A percentile compares a stretch with the other conserved stretches of the same genome.
phyloP scores from a whole-genome alignment of 37 sponge, comb jelly and placozoan genomes.

The Chondrosia reniformis region DNA sequence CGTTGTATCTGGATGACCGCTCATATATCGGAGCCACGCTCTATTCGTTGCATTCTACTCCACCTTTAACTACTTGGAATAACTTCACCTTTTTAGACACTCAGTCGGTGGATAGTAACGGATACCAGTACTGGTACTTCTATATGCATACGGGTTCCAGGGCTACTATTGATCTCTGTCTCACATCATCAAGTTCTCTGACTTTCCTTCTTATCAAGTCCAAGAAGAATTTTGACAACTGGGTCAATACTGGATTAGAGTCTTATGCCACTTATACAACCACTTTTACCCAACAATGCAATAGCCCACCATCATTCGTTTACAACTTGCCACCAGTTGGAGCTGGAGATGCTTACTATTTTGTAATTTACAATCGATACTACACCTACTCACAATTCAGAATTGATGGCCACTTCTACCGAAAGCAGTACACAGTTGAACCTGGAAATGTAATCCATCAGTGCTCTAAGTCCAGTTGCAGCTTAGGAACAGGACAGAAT shows the following conservation, averaged over 20 bases:
- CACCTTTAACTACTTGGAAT: neutral
- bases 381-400: neutral
- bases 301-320: neutral
- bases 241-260: neutral
- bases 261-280: neutral
- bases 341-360: constrained; percentile 2
- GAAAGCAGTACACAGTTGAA: neutral
- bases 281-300: neutral
- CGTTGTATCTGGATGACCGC: neutral
- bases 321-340: neutral
- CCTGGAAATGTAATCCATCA: neutral
- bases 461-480: neutral
- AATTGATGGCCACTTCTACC: neutral
- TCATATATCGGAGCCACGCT: neutral
- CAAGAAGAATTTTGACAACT: neutral
- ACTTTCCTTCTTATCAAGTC: constrained; percentile 1
- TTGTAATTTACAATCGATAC: neutral
- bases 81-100: neutral
- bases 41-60: neutral
- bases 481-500: neutral
- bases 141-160: constrained; percentile 1
- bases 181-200: neutral
- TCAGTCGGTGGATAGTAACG: neutral
- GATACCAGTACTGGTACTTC: neutral
- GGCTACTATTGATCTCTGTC: neutral